Percentiles rank a stretch among this genome's conserved stretches.
Evolutionary conservation across 2,888 invertebrate genomes (phyloP).

Genomic region (Parnassius mnemosyne): DNA sequence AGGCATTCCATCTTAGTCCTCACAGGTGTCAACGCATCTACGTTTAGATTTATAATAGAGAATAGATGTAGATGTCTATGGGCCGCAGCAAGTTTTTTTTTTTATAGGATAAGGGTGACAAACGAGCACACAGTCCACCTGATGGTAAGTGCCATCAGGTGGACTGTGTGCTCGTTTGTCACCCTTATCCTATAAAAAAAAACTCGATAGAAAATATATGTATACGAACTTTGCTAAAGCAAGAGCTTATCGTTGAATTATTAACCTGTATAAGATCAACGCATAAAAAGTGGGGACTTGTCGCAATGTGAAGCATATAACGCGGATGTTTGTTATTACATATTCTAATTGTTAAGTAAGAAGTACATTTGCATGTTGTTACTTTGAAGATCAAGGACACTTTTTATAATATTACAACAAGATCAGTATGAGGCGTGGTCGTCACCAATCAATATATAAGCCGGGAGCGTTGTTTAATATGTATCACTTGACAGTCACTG

Average conservation of each 20-base stretch:
- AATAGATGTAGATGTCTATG: too few species aligned
- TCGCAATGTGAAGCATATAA: constrained; percentile 35
- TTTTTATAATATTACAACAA: constrained; percentile 58
- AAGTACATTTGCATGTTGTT: constrained; percentile 53
- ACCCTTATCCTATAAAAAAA: too few species aligned
- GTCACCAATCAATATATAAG: constrained; percentile 59
- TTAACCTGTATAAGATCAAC: neutral
- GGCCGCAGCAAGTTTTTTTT: too few species aligned
- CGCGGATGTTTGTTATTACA: constrained; percentile 57
- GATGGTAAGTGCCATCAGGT: too few species aligned
- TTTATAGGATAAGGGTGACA: too few species aligned
- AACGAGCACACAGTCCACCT: too few species aligned
- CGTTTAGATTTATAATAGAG: too few species aligned
- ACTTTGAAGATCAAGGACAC: constrained; percentile 75
- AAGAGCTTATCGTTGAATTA: neutral
- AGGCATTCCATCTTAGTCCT: too few species aligned
- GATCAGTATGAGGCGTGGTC: constrained; percentile 66
- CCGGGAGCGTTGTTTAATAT: constrained; percentile 37
- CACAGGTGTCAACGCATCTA: too few species aligned
- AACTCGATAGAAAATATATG: too few species aligned
- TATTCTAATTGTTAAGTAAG: constrained; percentile 38
- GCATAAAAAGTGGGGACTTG: constrained; percentile 1
- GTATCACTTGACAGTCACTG: constrained; percentile 65
- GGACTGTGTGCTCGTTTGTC: too few species aligned
- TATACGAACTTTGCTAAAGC: neutral